phyloP scores from a whole-genome alignment of 2,888 invertebrate genomes.

The Anthrax anthrax region DNA sequence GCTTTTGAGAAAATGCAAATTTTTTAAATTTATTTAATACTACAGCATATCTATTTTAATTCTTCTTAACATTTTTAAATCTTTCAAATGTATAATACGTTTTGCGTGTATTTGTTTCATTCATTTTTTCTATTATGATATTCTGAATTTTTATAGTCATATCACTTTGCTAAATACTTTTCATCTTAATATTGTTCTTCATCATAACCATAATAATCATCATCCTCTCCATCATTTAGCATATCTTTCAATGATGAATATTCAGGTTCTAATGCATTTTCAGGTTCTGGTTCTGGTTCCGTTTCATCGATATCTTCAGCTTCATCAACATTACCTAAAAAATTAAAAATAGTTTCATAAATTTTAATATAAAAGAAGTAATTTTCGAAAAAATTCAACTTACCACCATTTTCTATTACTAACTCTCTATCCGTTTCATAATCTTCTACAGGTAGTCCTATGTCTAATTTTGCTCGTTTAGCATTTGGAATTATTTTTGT shows the following conservation, averaged over 20 bases:
- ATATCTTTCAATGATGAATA: constrained; percentile 41
- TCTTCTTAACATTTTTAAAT: too few species aligned
- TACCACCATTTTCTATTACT: neutral
- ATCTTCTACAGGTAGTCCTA: constrained; percentile 4
- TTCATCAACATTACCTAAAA: constrained; percentile 25
- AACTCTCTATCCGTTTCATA: neutral
- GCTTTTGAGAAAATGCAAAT: too few species aligned
- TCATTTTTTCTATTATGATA: too few species aligned
- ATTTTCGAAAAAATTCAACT: neutral
- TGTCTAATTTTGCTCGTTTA: constrained; percentile 6
- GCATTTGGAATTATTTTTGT: neutral
- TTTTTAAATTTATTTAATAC: too few species aligned
- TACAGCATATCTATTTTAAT: too few species aligned
- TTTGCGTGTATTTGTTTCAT: too few species aligned
- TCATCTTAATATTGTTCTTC: constrained; percentile 42
- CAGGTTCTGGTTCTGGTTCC: constrained; percentile 32
- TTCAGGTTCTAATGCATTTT: constrained; percentile 31
- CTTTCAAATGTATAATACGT: too few species aligned
- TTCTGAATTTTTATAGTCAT: too few species aligned
- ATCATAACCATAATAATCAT: constrained; percentile 53
- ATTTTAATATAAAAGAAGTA: neutral
- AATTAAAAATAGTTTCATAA: too few species aligned
- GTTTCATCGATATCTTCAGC: constrained; percentile 24
- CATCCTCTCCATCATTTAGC: constrained; percentile 47
- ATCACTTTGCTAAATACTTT: neutral